phyloP scores from a whole-genome alignment of 35 echinoderm and acorn worm genomes.

The Chiridota heheva region DNA sequence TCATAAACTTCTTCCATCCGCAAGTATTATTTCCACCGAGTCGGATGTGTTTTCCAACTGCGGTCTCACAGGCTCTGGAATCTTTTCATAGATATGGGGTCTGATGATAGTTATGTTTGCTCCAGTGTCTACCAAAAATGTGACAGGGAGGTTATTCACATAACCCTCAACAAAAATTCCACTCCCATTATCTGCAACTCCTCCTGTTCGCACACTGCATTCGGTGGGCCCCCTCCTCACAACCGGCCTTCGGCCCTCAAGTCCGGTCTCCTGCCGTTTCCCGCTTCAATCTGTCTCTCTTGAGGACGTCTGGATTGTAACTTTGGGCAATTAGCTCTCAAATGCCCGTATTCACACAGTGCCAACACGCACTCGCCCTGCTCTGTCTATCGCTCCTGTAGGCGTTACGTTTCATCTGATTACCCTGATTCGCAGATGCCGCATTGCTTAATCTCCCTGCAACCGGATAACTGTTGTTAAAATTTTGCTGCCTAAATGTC shows the following conservation, averaged over 20 bases:
- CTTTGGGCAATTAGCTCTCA: slow-evolving; percentile 1
- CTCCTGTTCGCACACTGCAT: neutral
- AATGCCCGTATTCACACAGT: slow-evolving; percentile 2
- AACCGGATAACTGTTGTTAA: no score
- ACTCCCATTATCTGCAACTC: neutral
- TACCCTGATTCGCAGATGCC: no score
- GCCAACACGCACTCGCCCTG: neutral
- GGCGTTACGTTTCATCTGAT: no score
- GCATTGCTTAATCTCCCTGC: no score
- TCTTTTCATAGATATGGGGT: neutral
- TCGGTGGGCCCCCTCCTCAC: slow-evolving; percentile 2
- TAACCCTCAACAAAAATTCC: slow-evolving; percentile 23
- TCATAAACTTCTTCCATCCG: slow-evolving; percentile 15
- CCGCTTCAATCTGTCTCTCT: neutral
- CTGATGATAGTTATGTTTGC: slow-evolving; percentile 11
- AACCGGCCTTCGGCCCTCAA: neutral
- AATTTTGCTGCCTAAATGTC: no score
- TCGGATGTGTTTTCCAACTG: no score
- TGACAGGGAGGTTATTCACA: neutral
- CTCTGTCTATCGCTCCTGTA: no score
- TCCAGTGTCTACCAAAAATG: slow-evolving; percentile 26
- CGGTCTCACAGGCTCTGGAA: neutral
- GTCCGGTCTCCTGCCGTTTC: slow-evolving; percentile 17
- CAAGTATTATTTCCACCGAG: neutral
- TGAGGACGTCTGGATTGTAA: neutral